Conservation (phyloP, 2,797 vertebrate genomes). For the Tadarida brasiliensis region DNA sequence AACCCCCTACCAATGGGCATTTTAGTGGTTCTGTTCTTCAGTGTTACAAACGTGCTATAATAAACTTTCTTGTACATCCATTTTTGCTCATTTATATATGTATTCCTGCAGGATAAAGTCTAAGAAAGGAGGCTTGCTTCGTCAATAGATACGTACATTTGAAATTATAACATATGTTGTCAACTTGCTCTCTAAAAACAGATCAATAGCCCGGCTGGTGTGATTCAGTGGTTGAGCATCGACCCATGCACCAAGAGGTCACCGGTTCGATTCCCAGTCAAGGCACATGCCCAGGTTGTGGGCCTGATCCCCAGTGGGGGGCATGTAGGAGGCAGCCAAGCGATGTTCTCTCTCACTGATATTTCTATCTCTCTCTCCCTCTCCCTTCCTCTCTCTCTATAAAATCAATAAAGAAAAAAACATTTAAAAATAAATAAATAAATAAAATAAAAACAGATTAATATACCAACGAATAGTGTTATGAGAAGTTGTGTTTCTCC, state of each 20-base stretch:
- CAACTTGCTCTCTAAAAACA: neutral
- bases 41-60: neutral
- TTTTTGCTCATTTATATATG: neutral
- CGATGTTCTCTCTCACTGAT: too few species aligned
- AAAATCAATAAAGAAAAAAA: too few species aligned
- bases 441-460: neutral
- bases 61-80: neutral
- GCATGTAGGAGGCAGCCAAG: too few species aligned
- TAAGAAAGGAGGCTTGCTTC: conserved; percentile 1
- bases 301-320: too few species aligned
- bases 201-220: too few species aligned
- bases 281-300: too few species aligned
- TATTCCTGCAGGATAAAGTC: neutral
- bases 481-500: neutral
- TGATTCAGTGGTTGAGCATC: too few species aligned
- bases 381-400: too few species aligned
- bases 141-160: neutral
- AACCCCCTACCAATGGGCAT: neutral
- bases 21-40: neutral
- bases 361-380: too few species aligned
- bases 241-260: too few species aligned
- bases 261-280: too few species aligned
- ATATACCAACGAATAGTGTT: neutral
- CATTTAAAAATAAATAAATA: too few species aligned
- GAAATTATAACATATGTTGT: neutral